These are phyloP conservation scores for Camelus dromedarius DNA, from an alignment of 2,113 vertebrate species.

Conservation along the genomic window DNA sequence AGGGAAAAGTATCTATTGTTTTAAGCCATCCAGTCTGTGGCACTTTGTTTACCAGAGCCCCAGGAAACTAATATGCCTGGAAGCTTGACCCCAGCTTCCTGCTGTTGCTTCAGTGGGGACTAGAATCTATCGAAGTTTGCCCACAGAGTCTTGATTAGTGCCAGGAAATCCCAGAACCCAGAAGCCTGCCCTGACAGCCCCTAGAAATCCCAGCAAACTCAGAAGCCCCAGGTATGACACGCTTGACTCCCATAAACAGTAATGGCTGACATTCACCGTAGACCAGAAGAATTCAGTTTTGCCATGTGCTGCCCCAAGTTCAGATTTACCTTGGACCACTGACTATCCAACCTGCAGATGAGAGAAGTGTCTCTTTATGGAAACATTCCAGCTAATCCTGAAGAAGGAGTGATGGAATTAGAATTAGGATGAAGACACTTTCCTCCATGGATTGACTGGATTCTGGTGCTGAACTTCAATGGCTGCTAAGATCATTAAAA, in stretches of 20 bases:
- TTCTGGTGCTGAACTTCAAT: background rate
- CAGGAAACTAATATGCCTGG: constrained; percentile 11
- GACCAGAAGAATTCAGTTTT: background rate
- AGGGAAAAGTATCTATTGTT: background rate
- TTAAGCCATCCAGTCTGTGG: constrained; percentile 5
- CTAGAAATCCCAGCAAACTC: constrained; percentile 21
- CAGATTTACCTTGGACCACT: background rate
- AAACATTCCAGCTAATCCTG: background rate
- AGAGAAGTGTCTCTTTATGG: background rate
- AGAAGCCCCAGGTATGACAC: background rate
- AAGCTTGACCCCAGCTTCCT: background rate
- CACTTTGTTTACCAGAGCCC: background rate
- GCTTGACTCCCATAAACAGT: background rate
- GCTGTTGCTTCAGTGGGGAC: background rate
- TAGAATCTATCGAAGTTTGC: background rate
- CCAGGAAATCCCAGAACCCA: constrained; percentile 42
- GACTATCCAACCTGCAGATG: background rate
- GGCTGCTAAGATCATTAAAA: background rate
- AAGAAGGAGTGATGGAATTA: background rate
- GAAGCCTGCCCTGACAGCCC: background rate
- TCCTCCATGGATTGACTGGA: background rate
- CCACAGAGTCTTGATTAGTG: background rate
- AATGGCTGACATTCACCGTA: background rate
- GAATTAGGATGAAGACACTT: background rate
- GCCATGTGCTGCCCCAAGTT: background rate